Percentiles rank a stretch among this genome's conserved stretches.
Evolutionary conservation across 2,888 invertebrate species (phyloP).

Genomic region (Apotomis turbidana): DNA sequence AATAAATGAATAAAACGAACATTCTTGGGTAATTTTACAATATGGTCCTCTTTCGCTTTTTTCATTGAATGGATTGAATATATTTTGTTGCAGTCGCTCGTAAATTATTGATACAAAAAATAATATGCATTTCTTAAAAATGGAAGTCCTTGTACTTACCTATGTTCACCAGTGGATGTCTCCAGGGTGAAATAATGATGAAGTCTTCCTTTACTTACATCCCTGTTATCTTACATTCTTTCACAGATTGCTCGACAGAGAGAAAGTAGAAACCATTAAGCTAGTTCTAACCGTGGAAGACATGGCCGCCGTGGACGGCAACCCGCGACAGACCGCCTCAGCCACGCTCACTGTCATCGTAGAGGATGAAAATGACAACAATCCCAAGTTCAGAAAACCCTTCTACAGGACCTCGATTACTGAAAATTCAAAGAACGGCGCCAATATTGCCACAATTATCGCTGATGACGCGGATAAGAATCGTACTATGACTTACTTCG

Average conservation of each 20-base stretch:
- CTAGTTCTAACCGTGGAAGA: constrained; percentile 92
- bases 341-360: constrained; percentile 89
- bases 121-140: no score
- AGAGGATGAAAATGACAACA: constrained; percentile 95
- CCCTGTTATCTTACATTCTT: constrained; percentile 42
- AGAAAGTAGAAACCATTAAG: constrained; percentile 91
- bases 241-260: constrained; percentile 89
- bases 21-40: no score
- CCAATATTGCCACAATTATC: constrained; percentile 89
- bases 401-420: constrained; percentile 91
- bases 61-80: no score
- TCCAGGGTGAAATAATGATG: no score
- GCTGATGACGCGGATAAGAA: constrained; percentile 96
- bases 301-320: constrained; percentile 89
- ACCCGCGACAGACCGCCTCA: constrained; percentile 87
- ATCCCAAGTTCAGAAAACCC: constrained; percentile 91
- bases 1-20: no score
- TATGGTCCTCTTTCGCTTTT: no score
- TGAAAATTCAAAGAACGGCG: constrained; percentile 94
- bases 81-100: no score
- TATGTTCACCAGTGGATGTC: no score
- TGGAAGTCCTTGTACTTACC: no score
- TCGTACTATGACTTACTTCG: constrained; percentile 89
- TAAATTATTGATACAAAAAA: no score
- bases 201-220: no score